Base-by-base conservation (phyloP, 2,888 invertebrate genomes). In the Argynnis bischoffii region DNA sequence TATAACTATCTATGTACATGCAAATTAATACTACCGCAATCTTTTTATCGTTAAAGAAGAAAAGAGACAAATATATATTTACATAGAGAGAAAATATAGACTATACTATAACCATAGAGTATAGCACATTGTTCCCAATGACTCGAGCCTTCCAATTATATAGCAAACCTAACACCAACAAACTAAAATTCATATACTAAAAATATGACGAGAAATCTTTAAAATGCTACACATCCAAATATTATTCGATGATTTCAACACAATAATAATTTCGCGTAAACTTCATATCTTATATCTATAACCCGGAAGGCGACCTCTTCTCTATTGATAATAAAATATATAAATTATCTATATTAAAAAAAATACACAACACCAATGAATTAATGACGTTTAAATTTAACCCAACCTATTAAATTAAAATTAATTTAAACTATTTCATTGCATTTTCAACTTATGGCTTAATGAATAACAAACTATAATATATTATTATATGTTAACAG, bases 111-210 rank as follows among this genome's bases (percentile, higher is more conserved):
- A 16, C 16, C n/a, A 57, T 46, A 57, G 46, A 57, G 46, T 16
- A 55, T 6, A 55, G 5, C 31, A 55, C 55, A 59, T 59, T 59
- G 59, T 59, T 59, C 59, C 48, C 59, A 26, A 46, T 26, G 48
- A 59, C 47, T 59, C 59, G 59, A 59, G 59, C 59, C 59, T 16
- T 47, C n/a, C n/a, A 59, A 31, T 48, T 59, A 13, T 16, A 21
- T 59, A 26, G 48, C 47, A 59, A 59, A 47, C 35, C 18, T 53
- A 54, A 63, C 35, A 53, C 14, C 41, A 15, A 31, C 26, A 11
- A 50, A 63, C 41, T 55, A 48, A 18, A 47, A 54, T 63, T 8
- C 11, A 13, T 21, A 26, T 5, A 59, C 16, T 8, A n/a, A 53
- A 18, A 4, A 53, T 53, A 53, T 21, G 18, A 26, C 3, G 6